These are phyloP conservation scores for Pan paniscus DNA, from an alignment of 2,113 vertebrate species.

Conservation along the genomic window DNA sequence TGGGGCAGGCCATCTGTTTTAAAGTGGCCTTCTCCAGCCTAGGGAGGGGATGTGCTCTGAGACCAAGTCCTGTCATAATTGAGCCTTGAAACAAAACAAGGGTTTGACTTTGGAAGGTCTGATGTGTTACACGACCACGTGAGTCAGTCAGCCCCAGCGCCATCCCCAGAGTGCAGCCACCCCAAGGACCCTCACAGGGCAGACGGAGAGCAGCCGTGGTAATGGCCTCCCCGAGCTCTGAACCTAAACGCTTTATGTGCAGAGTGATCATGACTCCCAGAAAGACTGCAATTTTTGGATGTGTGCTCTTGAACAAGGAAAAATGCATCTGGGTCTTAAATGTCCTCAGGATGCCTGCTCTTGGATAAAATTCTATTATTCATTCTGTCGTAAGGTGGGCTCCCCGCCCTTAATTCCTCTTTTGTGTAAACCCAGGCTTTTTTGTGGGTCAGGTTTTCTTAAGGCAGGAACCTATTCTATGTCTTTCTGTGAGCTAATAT, in stretches of 20 bases:
- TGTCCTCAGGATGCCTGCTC: not conserved
- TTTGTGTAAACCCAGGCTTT: not conserved
- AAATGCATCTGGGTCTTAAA: not conserved
- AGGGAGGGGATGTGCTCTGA: not conserved
- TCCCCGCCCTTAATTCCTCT: not conserved
- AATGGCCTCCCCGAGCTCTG: not conserved
- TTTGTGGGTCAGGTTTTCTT: not conserved
- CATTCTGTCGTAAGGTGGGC: not conserved
- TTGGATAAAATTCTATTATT: not conserved
- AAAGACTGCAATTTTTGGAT: not conserved
- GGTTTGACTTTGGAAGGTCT: not conserved
- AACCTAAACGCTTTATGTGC: not conserved
- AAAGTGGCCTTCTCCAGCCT: not conserved
- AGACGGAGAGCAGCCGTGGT: not conserved
- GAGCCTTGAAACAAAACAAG: not conserved
- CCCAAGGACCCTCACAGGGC: not conserved
- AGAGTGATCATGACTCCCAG: not conserved
- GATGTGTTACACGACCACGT: not conserved
- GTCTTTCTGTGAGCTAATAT: not conserved
- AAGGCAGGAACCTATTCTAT: not conserved
- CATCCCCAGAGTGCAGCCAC: not conserved
- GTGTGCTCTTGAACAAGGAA: not conserved
- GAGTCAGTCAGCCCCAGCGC: rapidly evolving
- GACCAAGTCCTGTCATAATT: not conserved
- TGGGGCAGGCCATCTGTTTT: not conserved